Base-by-base conservation (phyloP, 2,888 invertebrate genomes). In the Lutraria lutraria region DNA sequence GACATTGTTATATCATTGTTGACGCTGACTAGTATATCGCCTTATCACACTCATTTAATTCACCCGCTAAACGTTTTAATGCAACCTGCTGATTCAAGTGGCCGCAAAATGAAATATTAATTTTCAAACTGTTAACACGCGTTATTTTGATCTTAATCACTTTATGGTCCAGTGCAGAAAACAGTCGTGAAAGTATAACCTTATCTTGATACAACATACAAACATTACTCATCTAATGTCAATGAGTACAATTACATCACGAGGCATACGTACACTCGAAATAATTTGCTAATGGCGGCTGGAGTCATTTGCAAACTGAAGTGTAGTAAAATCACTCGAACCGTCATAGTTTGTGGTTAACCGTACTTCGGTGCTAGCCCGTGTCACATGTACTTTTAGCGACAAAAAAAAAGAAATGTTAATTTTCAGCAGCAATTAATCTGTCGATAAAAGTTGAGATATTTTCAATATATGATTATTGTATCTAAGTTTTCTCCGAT, bases 271-370 rank as follows among this genome's bases (percentile, higher is more conserved):
- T 31, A 76, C 76, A 76, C 34, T 76, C 76, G 31, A 76, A n/a
- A 76, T 34, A 25, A 76, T 34, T n/a, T n/a, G 72, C 13, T 31
- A 6, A 16, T 34, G 76, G 15, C 19, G 31, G 25, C 12, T 76
- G 34, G 76, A 76, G 31, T 19, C 76, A 76, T 76, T 29, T 76
- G 76, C 34, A 76, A 31, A 76, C 25, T 76, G 34, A 4, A 76
- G 76, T 25, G 63, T 63, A 63, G 56, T 68, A 31, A 76, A 76
- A 76, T 76, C 76, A 76, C 56, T 76, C 31, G 19, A 25, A 31
- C 25, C 34, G 31, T 76, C 43, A 43, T 43, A 43, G 76, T 76
- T 76, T 76, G 76, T 19, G 76, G 76, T 76, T 76, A 34, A 31
- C 76, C 76, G 34, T 31, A 76, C 76, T 76, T 16, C 15, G 76